These are phyloP conservation scores for Alethe diademata DNA, from an alignment of 2,113 vertebrate species.

Conservation along the genomic window DNA sequence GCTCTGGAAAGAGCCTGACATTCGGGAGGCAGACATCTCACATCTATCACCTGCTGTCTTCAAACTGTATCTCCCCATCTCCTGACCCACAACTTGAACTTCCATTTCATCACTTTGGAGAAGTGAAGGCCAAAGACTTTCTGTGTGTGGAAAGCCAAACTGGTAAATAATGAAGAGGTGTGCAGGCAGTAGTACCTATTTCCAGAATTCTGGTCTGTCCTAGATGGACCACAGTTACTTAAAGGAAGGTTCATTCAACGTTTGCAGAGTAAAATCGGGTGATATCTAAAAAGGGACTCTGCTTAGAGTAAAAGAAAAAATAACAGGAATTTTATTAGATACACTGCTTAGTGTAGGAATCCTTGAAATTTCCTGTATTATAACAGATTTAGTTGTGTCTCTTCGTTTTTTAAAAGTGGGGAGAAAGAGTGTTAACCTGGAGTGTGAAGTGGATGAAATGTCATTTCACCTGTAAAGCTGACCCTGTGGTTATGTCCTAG, in stretches of 20 bases:
- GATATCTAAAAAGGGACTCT: background rate
- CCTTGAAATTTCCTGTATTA: background rate
- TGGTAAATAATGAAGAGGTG: background rate
- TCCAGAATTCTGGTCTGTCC: background rate
- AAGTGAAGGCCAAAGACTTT: background rate
- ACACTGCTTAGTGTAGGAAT: background rate
- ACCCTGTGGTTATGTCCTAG: background rate
- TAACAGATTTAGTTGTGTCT: background rate
- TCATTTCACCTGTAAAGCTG: background rate
- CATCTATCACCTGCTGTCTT: background rate
- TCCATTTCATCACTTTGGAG: background rate
- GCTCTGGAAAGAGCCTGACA: background rate
- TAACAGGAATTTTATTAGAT: background rate
- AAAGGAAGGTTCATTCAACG: background rate
- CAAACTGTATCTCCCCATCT: background rate
- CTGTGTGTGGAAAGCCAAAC: background rate
- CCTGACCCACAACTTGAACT: background rate
- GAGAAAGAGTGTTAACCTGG: background rate
- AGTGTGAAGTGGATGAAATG: background rate
- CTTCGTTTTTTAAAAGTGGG: background rate
- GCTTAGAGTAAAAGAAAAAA: background rate
- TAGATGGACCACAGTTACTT: background rate
- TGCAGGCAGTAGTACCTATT: background rate
- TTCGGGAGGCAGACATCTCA: accelerated
- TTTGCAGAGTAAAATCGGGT: background rate